Evolutionary conservation across 2,113 vertebrate species (phyloP).

Genomic region (Gasterosteus aculeatus): DNA sequence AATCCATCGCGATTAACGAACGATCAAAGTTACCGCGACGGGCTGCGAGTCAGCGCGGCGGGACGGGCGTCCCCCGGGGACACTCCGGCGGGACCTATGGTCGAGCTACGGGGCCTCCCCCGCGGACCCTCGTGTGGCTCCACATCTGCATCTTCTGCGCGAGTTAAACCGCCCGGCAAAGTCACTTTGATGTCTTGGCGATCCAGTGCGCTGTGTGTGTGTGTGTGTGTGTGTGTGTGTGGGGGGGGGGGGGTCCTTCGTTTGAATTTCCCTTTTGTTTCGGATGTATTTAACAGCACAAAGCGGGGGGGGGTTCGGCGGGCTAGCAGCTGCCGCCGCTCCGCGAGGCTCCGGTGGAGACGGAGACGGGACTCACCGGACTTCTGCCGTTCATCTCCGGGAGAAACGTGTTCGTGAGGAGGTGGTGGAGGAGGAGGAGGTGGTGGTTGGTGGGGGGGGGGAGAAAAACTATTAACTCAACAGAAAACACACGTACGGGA

Average conservation of each 20-base stretch:
- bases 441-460: no score
- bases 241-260: background rate
- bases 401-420: background rate
- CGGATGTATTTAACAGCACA: conserved; percentile 24
- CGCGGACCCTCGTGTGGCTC: conserved; percentile 67
- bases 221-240: no score
- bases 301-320: conserved; percentile 46
- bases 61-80: background rate
- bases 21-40: no score
- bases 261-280: conserved; percentile 27
- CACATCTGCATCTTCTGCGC: conserved; percentile 62
- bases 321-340: conserved; percentile 25
- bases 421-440: no score
- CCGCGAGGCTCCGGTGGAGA: conserved; percentile 70
- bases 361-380: conserved; percentile 52
- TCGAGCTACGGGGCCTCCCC: conserved; percentile 59
- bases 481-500: conserved; percentile 12
- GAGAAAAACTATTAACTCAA: background rate
- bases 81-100: conserved; percentile 62
- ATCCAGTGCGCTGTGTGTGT: conserved; percentile 29
- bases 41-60: no score
- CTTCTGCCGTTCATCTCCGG: conserved; percentile 67
- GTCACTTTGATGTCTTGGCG: background rate
- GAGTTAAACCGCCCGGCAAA: background rate
- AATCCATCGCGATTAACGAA: conserved; percentile 48